Evolutionary conservation across 2,113 vertebrate genomes (phyloP), one percentile per base, ranked within the genome.

Genomic region (Bubo scandiacus): DNA sequence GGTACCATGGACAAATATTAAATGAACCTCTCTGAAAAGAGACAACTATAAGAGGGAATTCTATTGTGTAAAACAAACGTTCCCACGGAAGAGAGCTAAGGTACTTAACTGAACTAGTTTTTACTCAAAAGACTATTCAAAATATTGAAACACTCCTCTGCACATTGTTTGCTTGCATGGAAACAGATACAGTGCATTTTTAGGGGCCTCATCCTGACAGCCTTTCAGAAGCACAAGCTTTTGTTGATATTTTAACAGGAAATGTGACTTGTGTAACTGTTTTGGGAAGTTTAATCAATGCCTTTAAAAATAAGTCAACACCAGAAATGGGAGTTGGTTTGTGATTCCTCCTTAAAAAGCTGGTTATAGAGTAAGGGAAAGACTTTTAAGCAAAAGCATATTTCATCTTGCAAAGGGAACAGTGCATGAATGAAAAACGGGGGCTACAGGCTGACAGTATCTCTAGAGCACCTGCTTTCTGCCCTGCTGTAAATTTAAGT

Each of bases 1-100:
- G 79, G 73, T 81, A 96, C 66, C 85, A 40, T 22, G 71, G 85
- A 73, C 93, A 94, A 96, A 86, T 88, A 95, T 71, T 93, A 96
- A 95, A 95, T 59, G 82, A 97, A 93, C 38, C 71, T 83, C 62
- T 93, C 85, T 97, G 93, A 97, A 97, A 96, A 93, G 92, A 86
- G 74, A 77, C 63, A 82, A 88, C 84, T 66, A 58, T 92, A 93
- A 83, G 75, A 90, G 55, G 45, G 59, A 92, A 83, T 93, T 88
- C 96, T 93, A 95, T 96, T 97, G 95, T 94, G 59, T 43, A 17
- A 81, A 88, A 71, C 72, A 95, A 94, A 68, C 2, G 17, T 93
- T 97, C 90, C 85, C 92, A 92, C 7, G 11, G 92, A 94, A 92
- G 70, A 87, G 21, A 89, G 81, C 78, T 66, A 38, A 94, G 62